Evolutionary conservation across 2,888 invertebrate genomes (phyloP), one percentile per base, ranked within the genome.

Genomic region (Flexamia atlantica): DNA sequence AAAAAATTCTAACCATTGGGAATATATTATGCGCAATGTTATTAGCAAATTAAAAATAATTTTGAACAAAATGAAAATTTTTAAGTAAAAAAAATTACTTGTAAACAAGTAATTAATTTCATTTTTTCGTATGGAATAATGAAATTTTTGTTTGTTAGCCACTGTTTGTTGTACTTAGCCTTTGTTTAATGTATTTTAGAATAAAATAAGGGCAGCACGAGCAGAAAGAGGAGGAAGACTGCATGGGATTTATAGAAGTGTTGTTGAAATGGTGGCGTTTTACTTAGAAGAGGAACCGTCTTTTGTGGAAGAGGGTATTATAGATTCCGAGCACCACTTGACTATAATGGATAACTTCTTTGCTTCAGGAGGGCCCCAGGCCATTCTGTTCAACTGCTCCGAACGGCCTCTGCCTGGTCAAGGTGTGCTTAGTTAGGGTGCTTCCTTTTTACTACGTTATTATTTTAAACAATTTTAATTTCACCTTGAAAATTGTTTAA

Each of bases 371-470:
- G 94, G 94, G 0, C 91, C 91, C 83, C 91, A 91, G 86, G 93
- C 94, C 72, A 89, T 95, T 76, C 90, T 95, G 83, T 91, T 96
- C 85, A 94, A 93, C 89, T 94, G 94, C 90, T 95, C 95, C 87
- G 89, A 93, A 28, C 92, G 94, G 87, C 92, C 92, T 53, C 93
- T 94, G 0, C 93, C 95, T 81, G 92, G 93, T 86, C 90, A 94
- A 89, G 94, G 95, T 95, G 91, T 88, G 85, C 76, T n/a, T n/a
- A n/a, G n/a, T n/a, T n/a, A n/a, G n/a, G n/a, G n/a, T n/a, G n/a
- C n/a, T n/a, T n/a, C n/a, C n/a, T n/a, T n/a, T n/a, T n/a, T n/a
- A n/a, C n/a, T n/a, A n/a, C n/a, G n/a, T n/a, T n/a, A n/a, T n/a
- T n/a, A n/a, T n/a, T n/a, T n/a, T n/a, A n/a, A n/a, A n/a, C n/a